These are phyloP conservation scores for Anguilla marmorata DNA, from an alignment of 2,797 vertebrate species.

Conservation along the genomic window DNA sequence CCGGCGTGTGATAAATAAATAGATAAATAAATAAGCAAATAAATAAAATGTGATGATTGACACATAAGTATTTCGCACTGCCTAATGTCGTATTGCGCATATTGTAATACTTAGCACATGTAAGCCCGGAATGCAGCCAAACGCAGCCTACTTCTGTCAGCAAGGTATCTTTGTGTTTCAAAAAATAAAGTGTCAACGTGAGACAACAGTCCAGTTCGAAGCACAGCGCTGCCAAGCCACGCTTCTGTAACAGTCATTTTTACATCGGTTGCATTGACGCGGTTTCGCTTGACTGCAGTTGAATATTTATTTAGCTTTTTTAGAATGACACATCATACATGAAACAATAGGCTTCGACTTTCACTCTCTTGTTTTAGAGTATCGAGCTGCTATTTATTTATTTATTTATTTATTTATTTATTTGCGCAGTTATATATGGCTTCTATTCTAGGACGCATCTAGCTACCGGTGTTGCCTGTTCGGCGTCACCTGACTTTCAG, in stretches of 20 bases:
- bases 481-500: conserved; percentile 38
- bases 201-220: conserved; percentile 61
- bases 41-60: conserved; percentile 36
- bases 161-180: conserved; percentile 58
- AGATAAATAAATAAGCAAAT: conserved; percentile 22
- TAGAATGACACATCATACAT: conserved; percentile 76
- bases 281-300: conserved; percentile 68
- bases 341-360: conserved; percentile 58
- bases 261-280: conserved; percentile 76
- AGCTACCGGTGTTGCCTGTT: conserved; percentile 42
- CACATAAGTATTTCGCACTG: conserved; percentile 24
- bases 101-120: conserved; percentile 30
- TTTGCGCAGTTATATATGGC: conserved; percentile 56
- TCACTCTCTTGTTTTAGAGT: conserved; percentile 65
- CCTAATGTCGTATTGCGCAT: conserved; percentile 30
- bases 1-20: not conserved
- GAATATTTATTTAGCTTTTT: conserved; percentile 75
- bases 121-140: conserved; percentile 37
- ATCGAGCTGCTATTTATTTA: conserved; percentile 55
- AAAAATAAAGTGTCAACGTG: conserved; percentile 67
- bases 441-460: conserved; percentile 64
- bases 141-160: conserved; percentile 45
- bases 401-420: no score
- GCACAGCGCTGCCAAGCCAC: conserved; percentile 66
- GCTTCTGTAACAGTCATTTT: conserved; percentile 74